Percentiles rank a stretch among this genome's conserved stretches.
Conservation (phyloP, 1,140 invertebrate genomes). For the Thalassaphorura encarpata region DNA sequence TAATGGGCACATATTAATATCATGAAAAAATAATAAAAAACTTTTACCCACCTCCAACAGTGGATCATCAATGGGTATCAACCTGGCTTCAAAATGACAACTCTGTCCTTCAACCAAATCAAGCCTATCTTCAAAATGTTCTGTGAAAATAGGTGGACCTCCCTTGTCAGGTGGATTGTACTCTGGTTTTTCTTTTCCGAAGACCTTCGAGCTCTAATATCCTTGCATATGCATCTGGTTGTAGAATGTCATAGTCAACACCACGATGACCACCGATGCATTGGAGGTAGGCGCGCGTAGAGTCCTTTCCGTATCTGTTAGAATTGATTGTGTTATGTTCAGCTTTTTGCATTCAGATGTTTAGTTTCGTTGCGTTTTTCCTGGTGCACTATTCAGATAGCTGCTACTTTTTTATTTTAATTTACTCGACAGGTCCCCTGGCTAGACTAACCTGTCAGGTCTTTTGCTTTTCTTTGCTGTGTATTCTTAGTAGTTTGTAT, state of each 20-base stretch:
- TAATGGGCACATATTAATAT: no score
- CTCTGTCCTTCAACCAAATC: constrained; percentile 83
- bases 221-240: constrained; percentile 83
- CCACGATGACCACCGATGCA: constrained; percentile 68
- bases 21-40: no score
- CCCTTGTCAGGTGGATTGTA: constrained; percentile 51
- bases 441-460: no score
- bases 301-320: constrained; percentile 68
- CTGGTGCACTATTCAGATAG: no score
- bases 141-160: constrained; percentile 80
- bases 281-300: constrained; percentile 66
- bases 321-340: constrained; percentile 3
- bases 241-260: constrained; percentile 84
- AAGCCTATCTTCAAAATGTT: constrained; percentile 71
- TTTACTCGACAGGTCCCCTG: no score
- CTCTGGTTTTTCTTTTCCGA: constrained; percentile 47
- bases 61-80: constrained; percentile 84
- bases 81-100: constrained; percentile 82
- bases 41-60: constrained; percentile 82
- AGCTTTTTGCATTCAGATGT: no score
- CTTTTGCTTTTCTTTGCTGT: no score
- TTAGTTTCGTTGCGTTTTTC: no score
- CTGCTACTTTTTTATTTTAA: no score
- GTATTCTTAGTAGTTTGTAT: no score
- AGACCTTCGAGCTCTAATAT: constrained; percentile 80